A percentile compares a stretch with the other conserved stretches of the same genome.
Conservation (phyloP, 2,113 vertebrate genomes). For the Oreochromis aureus region DNA sequence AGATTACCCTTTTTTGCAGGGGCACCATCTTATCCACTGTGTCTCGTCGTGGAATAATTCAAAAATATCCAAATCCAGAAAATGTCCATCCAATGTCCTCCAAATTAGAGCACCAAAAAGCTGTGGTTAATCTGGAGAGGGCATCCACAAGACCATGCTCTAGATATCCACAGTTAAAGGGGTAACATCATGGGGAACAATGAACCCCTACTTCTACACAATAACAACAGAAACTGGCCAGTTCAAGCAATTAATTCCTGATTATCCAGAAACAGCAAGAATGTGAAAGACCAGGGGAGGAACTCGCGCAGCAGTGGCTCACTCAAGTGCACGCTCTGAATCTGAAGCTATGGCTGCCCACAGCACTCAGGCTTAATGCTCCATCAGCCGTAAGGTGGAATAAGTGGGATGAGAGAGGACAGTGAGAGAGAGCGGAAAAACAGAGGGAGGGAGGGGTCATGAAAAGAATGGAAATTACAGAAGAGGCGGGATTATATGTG, state of each 20-base stretch:
- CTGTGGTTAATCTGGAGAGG: neutral
- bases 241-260: constrained; percentile 5
- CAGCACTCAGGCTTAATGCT: constrained; percentile 54
- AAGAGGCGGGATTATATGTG: constrained; percentile 54
- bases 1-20: constrained; percentile 69
- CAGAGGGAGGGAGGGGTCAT: constrained; percentile 38
- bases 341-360: constrained; percentile 39
- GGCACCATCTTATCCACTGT: constrained; percentile 60
- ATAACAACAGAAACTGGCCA: neutral
- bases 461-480: constrained; percentile 25
- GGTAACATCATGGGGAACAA: neutral
- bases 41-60: constrained; percentile 7
- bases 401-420: constrained; percentile 57
- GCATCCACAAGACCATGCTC: constrained; percentile 4
- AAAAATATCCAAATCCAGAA: constrained; percentile 29
- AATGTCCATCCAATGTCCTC: constrained; percentile 18
- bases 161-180: constrained; percentile 1
- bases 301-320: neutral
- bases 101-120: neutral
- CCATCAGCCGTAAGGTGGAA: constrained; percentile 67
- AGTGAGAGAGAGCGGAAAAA: constrained; percentile 33
- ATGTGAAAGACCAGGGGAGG: constrained; percentile 6
- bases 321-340: constrained; percentile 14
- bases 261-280: neutral
- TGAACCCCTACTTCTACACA: neutral